These are phyloP conservation scores for Schizopygopsis pylzovi DNA, from an alignment of 2,797 vertebrate species.

Conservation along the genomic window DNA sequence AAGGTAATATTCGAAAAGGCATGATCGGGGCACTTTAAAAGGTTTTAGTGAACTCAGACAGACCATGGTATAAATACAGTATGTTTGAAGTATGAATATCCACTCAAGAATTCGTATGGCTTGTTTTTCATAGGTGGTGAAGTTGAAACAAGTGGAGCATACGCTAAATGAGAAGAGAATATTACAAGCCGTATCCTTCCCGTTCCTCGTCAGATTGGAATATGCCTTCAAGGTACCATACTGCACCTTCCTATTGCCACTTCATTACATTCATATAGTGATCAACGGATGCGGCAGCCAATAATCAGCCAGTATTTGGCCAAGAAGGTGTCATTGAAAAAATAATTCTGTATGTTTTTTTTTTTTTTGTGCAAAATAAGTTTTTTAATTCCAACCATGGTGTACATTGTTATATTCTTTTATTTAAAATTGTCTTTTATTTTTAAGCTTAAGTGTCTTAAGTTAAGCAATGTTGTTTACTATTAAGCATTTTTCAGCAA, in stretches of 20 bases:
- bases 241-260: too few species aligned
- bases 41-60: background rate
- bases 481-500: too few species aligned
- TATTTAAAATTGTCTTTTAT: too few species aligned
- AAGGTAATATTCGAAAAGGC: too few species aligned
- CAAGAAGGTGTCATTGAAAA: background rate
- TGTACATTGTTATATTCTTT: background rate
- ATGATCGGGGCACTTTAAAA: background rate
- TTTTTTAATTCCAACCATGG: too few species aligned
- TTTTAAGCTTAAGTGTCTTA: background rate
- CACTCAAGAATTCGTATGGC: background rate
- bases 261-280: background rate
- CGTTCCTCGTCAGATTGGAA: slow-evolving; percentile 97
- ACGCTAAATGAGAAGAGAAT: slow-evolving; percentile 99
- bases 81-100: slow-evolving; percentile 20
- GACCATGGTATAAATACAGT: background rate
- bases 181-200: slow-evolving; percentile 98
- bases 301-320: background rate
- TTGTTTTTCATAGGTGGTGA: slow-evolving; percentile 85
- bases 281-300: background rate
- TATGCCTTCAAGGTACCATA: slow-evolving; percentile 95
- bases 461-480: background rate
- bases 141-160: slow-evolving; percentile 99
- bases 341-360: background rate
- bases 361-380: background rate